Evolutionary conservation across 2,113 vertebrate genomes (phyloP).

Genomic region (Grus americana): DNA sequence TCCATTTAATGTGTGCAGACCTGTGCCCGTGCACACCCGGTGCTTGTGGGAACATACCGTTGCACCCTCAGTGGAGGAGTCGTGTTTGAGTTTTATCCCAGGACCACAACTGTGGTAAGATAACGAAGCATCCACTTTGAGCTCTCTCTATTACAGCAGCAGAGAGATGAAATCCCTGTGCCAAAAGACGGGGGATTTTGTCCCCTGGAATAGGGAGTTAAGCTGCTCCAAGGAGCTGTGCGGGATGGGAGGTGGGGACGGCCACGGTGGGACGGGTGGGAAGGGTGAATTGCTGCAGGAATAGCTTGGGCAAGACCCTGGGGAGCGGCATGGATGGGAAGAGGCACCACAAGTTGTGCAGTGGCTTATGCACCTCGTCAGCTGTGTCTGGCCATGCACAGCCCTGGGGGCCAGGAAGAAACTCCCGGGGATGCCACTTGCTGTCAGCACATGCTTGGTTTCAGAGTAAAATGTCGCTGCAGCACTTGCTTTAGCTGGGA

Average conservation of each 20-base stretch:
- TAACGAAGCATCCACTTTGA: neutral
- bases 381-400: neutral
- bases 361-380: neutral
- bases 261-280: neutral
- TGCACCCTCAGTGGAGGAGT: neutral
- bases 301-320: neutral
- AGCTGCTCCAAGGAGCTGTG: neutral
- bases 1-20: neutral
- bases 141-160: neutral
- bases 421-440: neutral
- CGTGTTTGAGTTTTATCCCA: neutral
- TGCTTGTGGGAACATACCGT: accelerated
- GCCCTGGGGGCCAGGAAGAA: neutral
- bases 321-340: neutral
- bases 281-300: neutral
- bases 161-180: neutral
- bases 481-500: neutral
- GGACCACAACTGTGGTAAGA: neutral
- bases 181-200: neutral
- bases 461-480: neutral
- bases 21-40: neutral
- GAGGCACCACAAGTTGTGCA: neutral
- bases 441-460: slow-evolving; percentile 12
- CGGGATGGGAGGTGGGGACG: accelerated
- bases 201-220: neutral